phyloP scores from a whole-genome alignment of 2,888 invertebrate genomes.

The Calameuta pallipes region DNA sequence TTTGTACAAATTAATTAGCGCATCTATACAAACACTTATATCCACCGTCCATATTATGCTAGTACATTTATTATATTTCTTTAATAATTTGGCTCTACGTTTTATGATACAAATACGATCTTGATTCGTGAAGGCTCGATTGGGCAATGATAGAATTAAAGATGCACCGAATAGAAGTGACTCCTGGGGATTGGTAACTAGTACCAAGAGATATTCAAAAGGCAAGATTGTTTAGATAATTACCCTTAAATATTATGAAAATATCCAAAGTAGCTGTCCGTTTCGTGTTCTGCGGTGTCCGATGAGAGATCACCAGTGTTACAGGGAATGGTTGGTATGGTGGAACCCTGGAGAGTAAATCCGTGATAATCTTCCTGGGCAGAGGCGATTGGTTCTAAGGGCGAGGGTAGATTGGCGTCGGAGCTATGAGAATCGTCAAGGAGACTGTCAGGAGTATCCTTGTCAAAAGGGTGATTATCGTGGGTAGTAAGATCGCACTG shows the following conservation, averaged over 20 bases:
- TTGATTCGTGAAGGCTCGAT: too few species aligned
- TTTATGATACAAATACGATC: neutral
- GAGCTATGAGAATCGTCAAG: constrained; percentile 48
- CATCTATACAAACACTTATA: neutral
- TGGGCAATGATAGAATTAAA: neutral
- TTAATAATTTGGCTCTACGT: neutral
- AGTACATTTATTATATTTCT: neutral
- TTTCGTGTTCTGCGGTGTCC: constrained; percentile 42
- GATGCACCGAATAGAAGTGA: neutral
- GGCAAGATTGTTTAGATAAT: neutral
- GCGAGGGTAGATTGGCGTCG: constrained; percentile 54
- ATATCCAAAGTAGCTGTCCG: constrained; percentile 47
- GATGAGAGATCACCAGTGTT: constrained; percentile 70
- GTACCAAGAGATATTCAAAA: neutral
- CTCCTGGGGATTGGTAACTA: neutral
- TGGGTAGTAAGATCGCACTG: constrained; percentile 50
- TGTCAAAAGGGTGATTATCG: constrained; percentile 44
- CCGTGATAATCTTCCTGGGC: constrained; percentile 72
- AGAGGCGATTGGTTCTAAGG: constrained; percentile 62
- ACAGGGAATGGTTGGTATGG: constrained; percentile 76
- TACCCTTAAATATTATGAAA: constrained; percentile 48
- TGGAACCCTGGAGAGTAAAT: constrained; percentile 72
- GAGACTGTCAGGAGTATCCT: constrained; percentile 43
- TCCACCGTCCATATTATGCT: neutral
- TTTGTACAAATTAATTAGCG: neutral